phyloP scores from a whole-genome alignment of 2,113 vertebrate species.

The Microcebus lehilahytsara region DNA sequence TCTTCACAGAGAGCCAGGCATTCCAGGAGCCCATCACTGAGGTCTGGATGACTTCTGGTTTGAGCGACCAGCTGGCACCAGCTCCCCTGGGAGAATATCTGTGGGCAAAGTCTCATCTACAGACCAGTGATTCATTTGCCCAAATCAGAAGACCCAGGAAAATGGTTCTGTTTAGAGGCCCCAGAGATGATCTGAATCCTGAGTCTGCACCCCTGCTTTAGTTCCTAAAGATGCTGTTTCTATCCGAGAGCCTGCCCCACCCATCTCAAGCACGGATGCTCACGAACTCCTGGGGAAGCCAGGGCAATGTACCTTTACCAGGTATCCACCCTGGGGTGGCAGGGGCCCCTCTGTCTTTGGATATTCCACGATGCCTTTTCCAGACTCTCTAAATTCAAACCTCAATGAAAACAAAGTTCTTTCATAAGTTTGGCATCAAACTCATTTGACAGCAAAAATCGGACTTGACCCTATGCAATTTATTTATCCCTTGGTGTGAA shows the following conservation, averaged over 20 bases:
- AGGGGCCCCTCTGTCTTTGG: background rate
- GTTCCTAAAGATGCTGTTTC: background rate
- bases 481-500: background rate
- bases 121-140: constrained; percentile 17
- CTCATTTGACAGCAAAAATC: background rate
- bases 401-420: background rate
- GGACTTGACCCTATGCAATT: background rate
- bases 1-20: constrained; percentile 60
- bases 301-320: background rate
- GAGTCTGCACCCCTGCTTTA: background rate
- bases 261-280: background rate
- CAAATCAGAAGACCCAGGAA: background rate
- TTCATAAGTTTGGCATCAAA: background rate
- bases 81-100: constrained; percentile 36
- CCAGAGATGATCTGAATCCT: background rate
- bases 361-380: background rate
- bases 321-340: background rate
- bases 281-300: background rate
- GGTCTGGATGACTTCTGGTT: constrained; percentile 11
- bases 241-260: background rate
- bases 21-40: constrained; percentile 33
- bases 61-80: constrained; percentile 54
- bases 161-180: background rate
- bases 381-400: background rate
- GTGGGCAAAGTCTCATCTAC: background rate